Conservation (phyloP, 2,888 invertebrate genomes). For the Heliconius cydno region DNA sequence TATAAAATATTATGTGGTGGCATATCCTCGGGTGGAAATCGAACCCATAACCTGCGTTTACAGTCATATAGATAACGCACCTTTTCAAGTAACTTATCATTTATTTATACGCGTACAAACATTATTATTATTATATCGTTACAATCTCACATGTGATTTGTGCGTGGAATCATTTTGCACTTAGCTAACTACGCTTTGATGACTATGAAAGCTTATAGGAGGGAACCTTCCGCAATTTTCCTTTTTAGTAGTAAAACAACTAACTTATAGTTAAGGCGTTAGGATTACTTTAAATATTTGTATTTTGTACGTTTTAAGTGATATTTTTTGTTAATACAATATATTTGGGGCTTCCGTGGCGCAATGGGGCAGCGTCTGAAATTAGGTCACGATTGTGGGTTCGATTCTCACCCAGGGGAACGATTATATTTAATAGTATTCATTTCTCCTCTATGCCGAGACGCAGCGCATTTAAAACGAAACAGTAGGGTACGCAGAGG, state of each 20-base stretch:
- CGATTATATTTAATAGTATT: neutral
- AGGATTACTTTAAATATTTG: neutral
- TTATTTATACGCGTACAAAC: neutral
- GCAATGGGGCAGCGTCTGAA: no score
- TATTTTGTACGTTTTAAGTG: no score
- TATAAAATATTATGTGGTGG: neutral
- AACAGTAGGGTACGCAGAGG: no score
- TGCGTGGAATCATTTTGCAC: conserved; percentile 2
- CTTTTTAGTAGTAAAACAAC: neutral
- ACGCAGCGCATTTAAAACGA: no score
- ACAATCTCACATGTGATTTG: conserved; percentile 7
- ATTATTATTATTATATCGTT: conserved; percentile 1
- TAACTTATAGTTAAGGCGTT: neutral
- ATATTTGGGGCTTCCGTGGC: no score
- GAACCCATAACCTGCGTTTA: no score
- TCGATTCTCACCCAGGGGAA: neutral
- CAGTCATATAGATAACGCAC: no score
- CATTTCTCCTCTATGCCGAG: no score
- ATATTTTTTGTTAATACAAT: no score
- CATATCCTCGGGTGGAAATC: neutral
- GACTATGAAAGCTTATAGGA: conserved; percentile 1
- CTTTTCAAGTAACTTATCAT: neutral
- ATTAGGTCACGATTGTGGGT: neutral
- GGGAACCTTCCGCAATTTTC: conserved; percentile 4
- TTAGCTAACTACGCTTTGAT: conserved; percentile 18